Conservation (phyloP, 2,797 vertebrate species). For the Pyrocephalus nanus region DNA sequence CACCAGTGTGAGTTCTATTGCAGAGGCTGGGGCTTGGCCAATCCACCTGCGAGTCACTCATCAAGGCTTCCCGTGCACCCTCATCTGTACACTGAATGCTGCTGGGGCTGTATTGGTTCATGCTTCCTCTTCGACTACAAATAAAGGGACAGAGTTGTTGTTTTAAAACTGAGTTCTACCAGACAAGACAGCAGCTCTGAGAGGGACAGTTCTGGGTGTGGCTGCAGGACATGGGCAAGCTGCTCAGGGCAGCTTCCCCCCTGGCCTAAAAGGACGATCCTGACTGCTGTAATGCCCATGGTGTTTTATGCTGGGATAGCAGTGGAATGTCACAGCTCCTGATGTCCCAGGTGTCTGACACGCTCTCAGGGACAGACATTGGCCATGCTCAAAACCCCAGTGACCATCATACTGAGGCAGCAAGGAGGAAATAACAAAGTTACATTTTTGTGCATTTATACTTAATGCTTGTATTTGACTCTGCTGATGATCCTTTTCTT, state of each 20-base stretch:
- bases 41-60: background rate
- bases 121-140: background rate
- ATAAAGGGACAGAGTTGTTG: background rate
- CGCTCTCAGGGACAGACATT: accelerated
- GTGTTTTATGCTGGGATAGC: background rate
- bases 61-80: background rate
- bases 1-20: accelerated
- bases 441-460: background rate
- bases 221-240: background rate
- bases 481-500: background rate
- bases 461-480: background rate
- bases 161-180: background rate
- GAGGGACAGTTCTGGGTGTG: background rate
- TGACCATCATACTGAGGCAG: background rate
- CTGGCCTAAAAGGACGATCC: background rate
- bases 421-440: background rate
- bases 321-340: background rate
- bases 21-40: background rate
- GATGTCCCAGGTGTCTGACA: background rate
- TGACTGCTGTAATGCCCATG: background rate
- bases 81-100: background rate
- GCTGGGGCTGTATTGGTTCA: background rate
- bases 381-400: background rate
- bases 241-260: background rate
- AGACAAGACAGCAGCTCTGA: background rate